Evolutionary conservation across 2,888 invertebrate genomes (phyloP).

Genomic region (Eristalis arbustorum): DNA sequence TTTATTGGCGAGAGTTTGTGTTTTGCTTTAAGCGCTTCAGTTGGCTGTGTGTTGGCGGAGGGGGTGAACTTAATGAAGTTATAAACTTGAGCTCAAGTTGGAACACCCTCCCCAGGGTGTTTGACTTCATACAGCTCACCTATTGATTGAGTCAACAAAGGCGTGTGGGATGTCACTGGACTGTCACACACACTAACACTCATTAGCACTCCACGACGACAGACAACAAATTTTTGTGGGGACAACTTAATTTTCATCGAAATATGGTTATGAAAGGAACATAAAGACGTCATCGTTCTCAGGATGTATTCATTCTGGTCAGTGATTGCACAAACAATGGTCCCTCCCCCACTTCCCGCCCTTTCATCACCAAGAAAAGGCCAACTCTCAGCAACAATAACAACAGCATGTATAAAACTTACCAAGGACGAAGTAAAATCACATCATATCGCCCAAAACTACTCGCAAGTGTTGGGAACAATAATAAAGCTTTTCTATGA

Average conservation of each 20-base stretch:
- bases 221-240: not conserved
- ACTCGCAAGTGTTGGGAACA: slow-evolving; percentile 59
- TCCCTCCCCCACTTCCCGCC: not conserved
- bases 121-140: not conserved
- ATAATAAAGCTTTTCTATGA: slow-evolving; percentile 54
- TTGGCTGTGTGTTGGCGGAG: no score
- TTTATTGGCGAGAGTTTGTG: slow-evolving; percentile 31
- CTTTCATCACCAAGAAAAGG: not conserved
- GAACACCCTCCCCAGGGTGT: not conserved
- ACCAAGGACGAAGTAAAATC: slow-evolving; percentile 49
- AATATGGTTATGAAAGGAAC: slow-evolving; percentile 14
- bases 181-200: not conserved
- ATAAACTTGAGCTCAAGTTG: slow-evolving; percentile 2
- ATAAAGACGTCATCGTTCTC: slow-evolving; percentile 26
- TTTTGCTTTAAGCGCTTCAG: not conserved
- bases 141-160: not conserved
- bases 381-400: not conserved
- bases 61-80: slow-evolving; percentile 18
- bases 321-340: slow-evolving; percentile 44
- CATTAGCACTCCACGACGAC: no score
- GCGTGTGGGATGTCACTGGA: not conserved
- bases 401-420: slow-evolving; percentile 27
- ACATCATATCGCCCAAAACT: slow-evolving; percentile 52
- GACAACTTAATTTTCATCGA: slow-evolving; percentile 42
- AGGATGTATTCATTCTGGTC: slow-evolving; percentile 43